Base-by-base conservation (phyloP, 2,888 invertebrate genomes). In the Pherbina coryleti region DNA sequence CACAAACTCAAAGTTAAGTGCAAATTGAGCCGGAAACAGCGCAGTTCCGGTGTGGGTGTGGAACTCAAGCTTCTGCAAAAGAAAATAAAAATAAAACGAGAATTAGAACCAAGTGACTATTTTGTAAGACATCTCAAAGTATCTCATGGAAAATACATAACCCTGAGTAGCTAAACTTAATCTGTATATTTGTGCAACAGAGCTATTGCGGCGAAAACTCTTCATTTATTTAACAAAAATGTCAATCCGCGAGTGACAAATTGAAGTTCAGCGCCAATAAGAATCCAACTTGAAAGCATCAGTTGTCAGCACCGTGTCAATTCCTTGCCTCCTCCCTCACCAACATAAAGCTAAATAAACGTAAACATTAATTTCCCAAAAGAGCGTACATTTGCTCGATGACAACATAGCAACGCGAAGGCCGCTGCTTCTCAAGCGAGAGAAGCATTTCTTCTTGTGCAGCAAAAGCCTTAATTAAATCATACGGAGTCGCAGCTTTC, bases 1-100 rank as follows among this genome's bases (percentile, higher is more conserved):
- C 28, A 96, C 93, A 86, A 96, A 96, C 89, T 96, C 96, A 88
- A 96, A 96, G 84, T 95, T 94, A 69, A 94, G 87, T 74, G 92
- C 91, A 87, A 95, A 95, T 9, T 92, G 91, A 3, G 94, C 93
- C 5, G 95, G 96, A 84, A 95, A 95, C 17, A 96, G 92, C 2
- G 95, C 95, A 1, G 96, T 96, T 51, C 96, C 95, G 71, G 92
- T 92, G 89, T 93, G 90, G 79, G 92, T 90, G 90, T 92, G 89
- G 89, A 93, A 93, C 85, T 92, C 92, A 78, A 90, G 85, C 89
- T 90, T 90, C 90, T 84, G 91, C 19, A 87, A 87, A 9, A 57
- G n/a, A 71, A 28, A 53, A 11, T 14, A 22, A 49, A 9, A 70
- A 49, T 25, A 22, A 44, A 9, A 11, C 14, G 9, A 53, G 57